These are phyloP conservation scores for Dermatemys mawii DNA, from an alignment of 2,113 vertebrate genomes.

Conservation along the genomic window DNA sequence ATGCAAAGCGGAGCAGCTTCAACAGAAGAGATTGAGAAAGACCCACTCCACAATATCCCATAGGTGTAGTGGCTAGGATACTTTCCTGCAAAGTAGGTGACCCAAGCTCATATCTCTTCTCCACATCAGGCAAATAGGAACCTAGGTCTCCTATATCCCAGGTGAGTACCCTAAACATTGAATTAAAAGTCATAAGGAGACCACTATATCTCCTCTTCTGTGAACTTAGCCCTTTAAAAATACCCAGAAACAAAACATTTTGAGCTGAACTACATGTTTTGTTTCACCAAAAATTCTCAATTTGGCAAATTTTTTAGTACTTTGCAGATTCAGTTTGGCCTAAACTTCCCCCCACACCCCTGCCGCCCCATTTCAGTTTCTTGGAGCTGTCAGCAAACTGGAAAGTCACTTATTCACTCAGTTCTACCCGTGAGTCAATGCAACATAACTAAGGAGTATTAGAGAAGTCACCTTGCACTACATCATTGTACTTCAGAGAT, in stretches of 20 bases:
- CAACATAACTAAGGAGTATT: background rate
- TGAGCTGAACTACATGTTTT: background rate
- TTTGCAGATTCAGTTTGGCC: background rate
- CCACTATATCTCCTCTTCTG: background rate
- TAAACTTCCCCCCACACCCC: background rate
- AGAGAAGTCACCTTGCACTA: background rate
- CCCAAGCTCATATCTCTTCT: background rate
- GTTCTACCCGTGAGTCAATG: background rate
- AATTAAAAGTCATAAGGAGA: background rate
- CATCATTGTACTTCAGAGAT: background rate
- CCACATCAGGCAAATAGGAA: background rate
- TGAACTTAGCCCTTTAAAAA: background rate
- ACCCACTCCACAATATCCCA: background rate
- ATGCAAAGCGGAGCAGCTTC: background rate
- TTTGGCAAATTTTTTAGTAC: background rate
- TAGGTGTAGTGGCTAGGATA: background rate
- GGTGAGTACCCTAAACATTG: background rate
- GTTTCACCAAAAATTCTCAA: background rate
- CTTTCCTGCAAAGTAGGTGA: background rate
- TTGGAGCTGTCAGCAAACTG: background rate
- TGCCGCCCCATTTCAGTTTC: background rate
- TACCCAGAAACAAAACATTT: background rate
- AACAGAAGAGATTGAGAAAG: background rate
- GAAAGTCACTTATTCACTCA: background rate
- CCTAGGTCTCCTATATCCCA: background rate